Evolutionary conservation across 2,888 invertebrate genomes (phyloP).

Genomic region (Ypsolopha sequella): DNA sequence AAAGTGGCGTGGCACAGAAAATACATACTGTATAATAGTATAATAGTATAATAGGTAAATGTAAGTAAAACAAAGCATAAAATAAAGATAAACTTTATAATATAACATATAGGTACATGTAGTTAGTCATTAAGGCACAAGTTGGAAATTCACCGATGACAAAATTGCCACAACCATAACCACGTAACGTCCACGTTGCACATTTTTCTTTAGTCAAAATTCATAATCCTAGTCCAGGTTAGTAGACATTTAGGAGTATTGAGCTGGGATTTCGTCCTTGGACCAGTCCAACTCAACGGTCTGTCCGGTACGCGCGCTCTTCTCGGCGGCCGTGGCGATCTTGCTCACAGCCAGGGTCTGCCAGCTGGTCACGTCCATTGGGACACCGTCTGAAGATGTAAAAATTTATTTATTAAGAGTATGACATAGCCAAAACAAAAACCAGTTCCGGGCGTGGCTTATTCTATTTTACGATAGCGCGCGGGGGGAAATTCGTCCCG

Average conservation of each 20-base stretch:
- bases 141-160: too few relatives aligned
- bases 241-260: conserved; percentile 27
- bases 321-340: conserved; percentile 70
- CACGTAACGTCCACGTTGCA: too few relatives aligned
- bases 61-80: background rate
- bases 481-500: too few relatives aligned
- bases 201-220: too few relatives aligned
- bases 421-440: background rate
- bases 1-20: background rate
- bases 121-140: too few relatives aligned
- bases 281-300: conserved; percentile 65
- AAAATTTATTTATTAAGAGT: background rate
- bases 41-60: background rate
- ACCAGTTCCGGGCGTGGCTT: too few relatives aligned
- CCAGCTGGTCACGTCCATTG: conserved; percentile 47
- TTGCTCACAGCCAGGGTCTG: conserved; percentile 70
- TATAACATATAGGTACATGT: too few relatives aligned
- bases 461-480: too few relatives aligned
- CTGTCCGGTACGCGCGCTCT: conserved; percentile 64
- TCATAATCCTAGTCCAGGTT: background rate
- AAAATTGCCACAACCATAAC: too few relatives aligned
- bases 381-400: conserved; percentile 25
- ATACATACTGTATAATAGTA: background rate
- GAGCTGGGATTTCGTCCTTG: conserved; percentile 42
- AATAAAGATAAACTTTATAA: background rate